Conservation (phyloP, 2,888 invertebrate species). For the Latrodectus elegans region DNA sequence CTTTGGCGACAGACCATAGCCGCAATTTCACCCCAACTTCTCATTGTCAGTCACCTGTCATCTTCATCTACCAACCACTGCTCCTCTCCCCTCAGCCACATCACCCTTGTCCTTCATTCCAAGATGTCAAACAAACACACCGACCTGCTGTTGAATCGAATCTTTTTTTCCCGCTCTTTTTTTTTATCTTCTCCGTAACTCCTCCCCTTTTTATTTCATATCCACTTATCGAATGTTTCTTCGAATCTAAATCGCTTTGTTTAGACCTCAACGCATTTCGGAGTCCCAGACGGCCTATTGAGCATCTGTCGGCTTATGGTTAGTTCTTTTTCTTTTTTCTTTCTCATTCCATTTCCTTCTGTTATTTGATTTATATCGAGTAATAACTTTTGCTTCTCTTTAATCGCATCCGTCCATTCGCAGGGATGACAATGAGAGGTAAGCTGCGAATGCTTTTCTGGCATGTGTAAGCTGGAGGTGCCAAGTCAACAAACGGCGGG, state of each 20-base stretch:
- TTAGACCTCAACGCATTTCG: conserved; percentile 1
- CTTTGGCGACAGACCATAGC: background rate
- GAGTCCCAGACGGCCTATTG: background rate
- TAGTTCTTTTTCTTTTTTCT: background rate
- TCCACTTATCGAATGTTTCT: conserved; percentile 43
- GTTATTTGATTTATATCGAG: background rate
- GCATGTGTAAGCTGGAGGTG: no score
- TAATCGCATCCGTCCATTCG: background rate
- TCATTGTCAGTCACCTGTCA: conserved; percentile 50
- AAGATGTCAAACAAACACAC: conserved; percentile 21
- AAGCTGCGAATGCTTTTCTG: no score
- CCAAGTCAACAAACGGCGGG: no score
- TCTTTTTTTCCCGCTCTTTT: background rate
- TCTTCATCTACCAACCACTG: conserved; percentile 25
- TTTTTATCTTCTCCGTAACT: conserved; percentile 17
- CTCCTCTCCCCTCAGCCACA: conserved; percentile 11
- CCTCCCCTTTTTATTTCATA: conserved; percentile 27
- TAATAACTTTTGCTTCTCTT: conserved; percentile 1
- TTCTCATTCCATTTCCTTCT: background rate
- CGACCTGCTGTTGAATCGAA: conserved; percentile 29
- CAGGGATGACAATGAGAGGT: background rate
- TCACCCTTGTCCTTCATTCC: conserved; percentile 24
- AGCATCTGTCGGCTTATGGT: background rate
- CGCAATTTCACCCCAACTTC: conserved; percentile 1
- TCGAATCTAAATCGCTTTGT: background rate